phyloP scores from a whole-genome alignment of 2,113 vertebrate genomes.

The Sinosuthora webbiana region DNA sequence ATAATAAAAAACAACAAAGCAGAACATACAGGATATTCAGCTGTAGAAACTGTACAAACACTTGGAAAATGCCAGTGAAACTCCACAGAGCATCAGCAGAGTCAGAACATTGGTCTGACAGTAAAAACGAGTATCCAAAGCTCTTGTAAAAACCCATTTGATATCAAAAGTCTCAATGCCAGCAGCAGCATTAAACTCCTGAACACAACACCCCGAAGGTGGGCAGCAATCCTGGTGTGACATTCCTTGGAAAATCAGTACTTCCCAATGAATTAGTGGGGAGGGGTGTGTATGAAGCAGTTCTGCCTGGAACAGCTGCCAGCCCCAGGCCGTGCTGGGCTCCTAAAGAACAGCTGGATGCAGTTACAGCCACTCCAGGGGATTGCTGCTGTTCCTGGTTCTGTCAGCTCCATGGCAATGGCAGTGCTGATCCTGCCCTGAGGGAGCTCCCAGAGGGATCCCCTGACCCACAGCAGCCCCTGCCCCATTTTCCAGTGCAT shows the following conservation, averaged over 20 bases:
- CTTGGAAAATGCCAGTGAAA: not conserved
- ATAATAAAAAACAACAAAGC: constrained; percentile 39
- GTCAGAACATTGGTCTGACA: not conserved
- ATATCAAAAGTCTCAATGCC: constrained; percentile 30
- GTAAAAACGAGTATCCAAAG: constrained; percentile 27
- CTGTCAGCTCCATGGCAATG: too few species aligned
- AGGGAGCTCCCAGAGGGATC: not conserved
- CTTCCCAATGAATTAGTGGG: not conserved
- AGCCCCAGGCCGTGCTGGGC: fast-evolving
- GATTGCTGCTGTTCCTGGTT: not conserved
- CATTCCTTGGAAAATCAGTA: not conserved
- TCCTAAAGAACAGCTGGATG: not conserved
- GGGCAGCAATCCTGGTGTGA: not conserved
- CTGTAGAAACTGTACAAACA: constrained; percentile 47
- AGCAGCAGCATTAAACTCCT: constrained; percentile 15
- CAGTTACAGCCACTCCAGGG: fast-evolving
- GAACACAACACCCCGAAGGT: not conserved
- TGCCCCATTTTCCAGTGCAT: fast-evolving
- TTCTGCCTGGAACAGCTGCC: not conserved
- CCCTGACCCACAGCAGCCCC: not conserved
- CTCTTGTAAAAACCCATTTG: constrained; percentile 45
- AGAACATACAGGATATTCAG: not conserved
- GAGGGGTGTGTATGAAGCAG: not conserved
- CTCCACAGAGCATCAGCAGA: not conserved
- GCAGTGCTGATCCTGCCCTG: not conserved